Base-by-base conservation (phyloP, 2,888 invertebrate species). In the Caenorhabditis angaria region DNA sequence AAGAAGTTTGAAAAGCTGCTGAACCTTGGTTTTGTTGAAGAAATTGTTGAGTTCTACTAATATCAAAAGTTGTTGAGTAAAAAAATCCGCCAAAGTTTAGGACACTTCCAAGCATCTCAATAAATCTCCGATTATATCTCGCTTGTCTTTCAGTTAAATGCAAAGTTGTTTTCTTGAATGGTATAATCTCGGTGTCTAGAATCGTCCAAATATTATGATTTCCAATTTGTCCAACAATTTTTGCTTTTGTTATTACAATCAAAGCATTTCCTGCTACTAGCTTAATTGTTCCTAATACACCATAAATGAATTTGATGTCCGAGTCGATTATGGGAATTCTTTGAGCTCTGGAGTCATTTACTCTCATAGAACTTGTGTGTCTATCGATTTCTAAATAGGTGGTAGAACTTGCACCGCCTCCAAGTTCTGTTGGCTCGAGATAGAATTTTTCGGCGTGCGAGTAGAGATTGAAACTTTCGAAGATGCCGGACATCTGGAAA, bases 51-150 rank as follows among this genome's bases (percentile, higher is more conserved):
- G 77, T 77, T 24, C 76, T 66, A 18, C 76, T 72, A 20, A 82
- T 58, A 58, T 82, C 81, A 14, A 76, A 60, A 1, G 93, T 93
- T 84, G 94, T 94, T 20, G 95, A 96, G 90, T 94, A 97, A 89
- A 96, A 99, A 83, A 94, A 93, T 83, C 92, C 92, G 0, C 94
- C 94, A 1, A 93, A 93, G 48, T 92, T 91, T 62, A 99, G 90
- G 0, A 94, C 92, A 68, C 91, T 90, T 68, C 93, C 92, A 14
- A 97, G 87, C 94, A 99, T 94, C 6, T 91, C 91, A 84, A 95
- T 89, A 87, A 97, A 97, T 5, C 91, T 90, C 73, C 91, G 91
- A 89, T 97, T 95, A 88, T 94, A 93, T 77, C 92, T 70, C 2
- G 66, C 61, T 92, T 93, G 90, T 88, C 92, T 92, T 77, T 92